phyloP scores from a whole-genome alignment of 1,140 invertebrate genomes.

The Cotesia glomerata region DNA sequence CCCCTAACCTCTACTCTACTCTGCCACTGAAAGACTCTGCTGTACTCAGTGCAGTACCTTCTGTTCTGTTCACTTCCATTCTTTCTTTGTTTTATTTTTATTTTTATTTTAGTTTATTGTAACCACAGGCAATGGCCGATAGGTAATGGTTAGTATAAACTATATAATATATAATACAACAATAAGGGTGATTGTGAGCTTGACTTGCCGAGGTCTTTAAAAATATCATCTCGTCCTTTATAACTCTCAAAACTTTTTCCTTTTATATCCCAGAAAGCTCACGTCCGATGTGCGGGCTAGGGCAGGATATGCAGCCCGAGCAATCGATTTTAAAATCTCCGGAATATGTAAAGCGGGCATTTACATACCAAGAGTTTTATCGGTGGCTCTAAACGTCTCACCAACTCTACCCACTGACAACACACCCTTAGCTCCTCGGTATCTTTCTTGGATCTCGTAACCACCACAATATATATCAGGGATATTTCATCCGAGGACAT shows the following conservation, averaged over 20 bases:
- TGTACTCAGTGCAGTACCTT: too few relatives aligned
- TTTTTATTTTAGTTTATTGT: neutral
- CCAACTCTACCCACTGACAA: neutral
- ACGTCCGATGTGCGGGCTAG: neutral
- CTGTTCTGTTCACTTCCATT: too few relatives aligned
- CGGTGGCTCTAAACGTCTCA: constrained; percentile 2
- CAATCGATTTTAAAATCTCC: constrained; percentile 33
- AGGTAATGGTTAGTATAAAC: too few relatives aligned
- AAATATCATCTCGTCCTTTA: constrained; percentile 55
- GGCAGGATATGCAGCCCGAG: constrained; percentile 22
- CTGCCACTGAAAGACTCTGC: constrained; percentile 25
- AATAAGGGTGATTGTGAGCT: constrained; percentile 27
- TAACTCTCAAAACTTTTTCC: constrained; percentile 24
- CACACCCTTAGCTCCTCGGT: neutral
- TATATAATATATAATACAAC: neutral
- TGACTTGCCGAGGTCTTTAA: constrained; percentile 43
- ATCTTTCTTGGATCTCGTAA: neutral
- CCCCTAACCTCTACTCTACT: constrained; percentile 29
- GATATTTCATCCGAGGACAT: constrained; percentile 3
- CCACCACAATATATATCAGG: neutral
- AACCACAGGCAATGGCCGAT: neutral
- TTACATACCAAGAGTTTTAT: constrained; percentile 44
- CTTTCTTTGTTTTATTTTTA: neutral
- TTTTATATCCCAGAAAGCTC: neutral
- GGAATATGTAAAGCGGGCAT: constrained; percentile 43